Conservation (phyloP, 2,888 invertebrate genomes). For the Crossocerus cetratus region DNA sequence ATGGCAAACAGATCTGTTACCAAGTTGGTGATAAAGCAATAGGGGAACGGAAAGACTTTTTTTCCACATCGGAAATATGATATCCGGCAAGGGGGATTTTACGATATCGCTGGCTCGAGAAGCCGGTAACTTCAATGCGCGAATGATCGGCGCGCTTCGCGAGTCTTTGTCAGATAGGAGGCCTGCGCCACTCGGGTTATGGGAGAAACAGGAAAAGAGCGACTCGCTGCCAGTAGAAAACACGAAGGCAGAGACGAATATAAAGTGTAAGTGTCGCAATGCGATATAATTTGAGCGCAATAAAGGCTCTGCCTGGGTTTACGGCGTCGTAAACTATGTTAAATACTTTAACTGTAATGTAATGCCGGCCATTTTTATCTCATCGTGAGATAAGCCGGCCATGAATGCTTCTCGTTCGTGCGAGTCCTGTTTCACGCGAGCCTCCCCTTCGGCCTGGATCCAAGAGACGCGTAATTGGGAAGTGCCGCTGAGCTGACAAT, state of each 20-base stretch:
- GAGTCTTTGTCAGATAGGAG: constrained; percentile 9
- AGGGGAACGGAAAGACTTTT: too few relatives aligned
- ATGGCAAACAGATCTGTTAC: too few relatives aligned
- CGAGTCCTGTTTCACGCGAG: neutral
- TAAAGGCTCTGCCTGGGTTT: neutral
- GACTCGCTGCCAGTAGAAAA: neutral
- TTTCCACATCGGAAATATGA: too few relatives aligned
- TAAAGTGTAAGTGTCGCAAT: neutral
- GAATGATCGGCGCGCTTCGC: constrained; percentile 11
- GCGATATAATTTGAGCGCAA: neutral
- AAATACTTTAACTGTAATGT: constrained; percentile 10
- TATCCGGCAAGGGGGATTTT: neutral
- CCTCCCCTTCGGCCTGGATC: neutral
- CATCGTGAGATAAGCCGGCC: neutral
- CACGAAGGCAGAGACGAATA: too few relatives aligned
- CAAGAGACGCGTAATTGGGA: neutral
- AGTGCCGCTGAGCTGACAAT: too few relatives aligned
- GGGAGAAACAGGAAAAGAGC: neutral
- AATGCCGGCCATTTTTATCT: neutral
- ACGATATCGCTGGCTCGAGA: constrained; percentile 11
- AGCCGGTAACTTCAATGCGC: constrained; percentile 32
- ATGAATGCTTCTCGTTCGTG: neutral
- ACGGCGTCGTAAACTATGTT: constrained; percentile 11
- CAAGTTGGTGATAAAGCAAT: too few relatives aligned
- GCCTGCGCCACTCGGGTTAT: neutral